Evolutionary conservation across 2,888 invertebrate genomes (phyloP), one percentile per base, ranked within the genome.

Genomic region (Odontocolon sp.): DNA sequence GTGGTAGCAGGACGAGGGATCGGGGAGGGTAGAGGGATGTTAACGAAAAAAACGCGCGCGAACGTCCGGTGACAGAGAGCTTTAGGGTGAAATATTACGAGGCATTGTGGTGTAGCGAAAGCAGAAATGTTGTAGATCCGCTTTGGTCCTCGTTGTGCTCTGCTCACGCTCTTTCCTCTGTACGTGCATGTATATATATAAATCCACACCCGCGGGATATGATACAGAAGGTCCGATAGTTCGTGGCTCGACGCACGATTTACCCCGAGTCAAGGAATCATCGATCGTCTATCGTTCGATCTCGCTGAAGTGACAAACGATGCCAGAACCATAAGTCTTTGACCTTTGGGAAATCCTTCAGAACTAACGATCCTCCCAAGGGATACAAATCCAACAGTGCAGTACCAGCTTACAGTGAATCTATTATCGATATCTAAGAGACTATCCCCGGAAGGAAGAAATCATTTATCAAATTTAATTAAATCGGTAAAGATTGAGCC

Each of bases 221-320:
- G 31, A 21, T 21, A 5, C 3, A 21, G 9, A 18, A 54, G 31
- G 23, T 21, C 26, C 23, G 54, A 21, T 31, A 50, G 9, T 5
- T 63, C 33, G n/a, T 23, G 26, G 26, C 31, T 26, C 9, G 40
- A 16, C 45, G 40, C 36, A 21, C 61, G 42, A 61, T 70, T 70
- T 42, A 54, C 21, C n/a, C 64, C 69, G 52, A 70, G 47, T 61
- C 40, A 50, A 28, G 40, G 28, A 38, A 40, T 61, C 52, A 36
- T 57, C 18, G 47, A 26, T 40, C 38, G 6, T 26, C 52, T 50
- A 66, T 18, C 33, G 52, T 61, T 61, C 52, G 61, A 70, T 70
- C 5, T 52, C 28, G 11, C 56, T 4, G 61, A 42, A 42, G 63
- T 75, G 69, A 75, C 69, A 54, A 75, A 54, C 52, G 69, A 47